Evolutionary conservation across 2,113 vertebrate species (phyloP).

Genomic region (Nyctereutes procyonoides): DNA sequence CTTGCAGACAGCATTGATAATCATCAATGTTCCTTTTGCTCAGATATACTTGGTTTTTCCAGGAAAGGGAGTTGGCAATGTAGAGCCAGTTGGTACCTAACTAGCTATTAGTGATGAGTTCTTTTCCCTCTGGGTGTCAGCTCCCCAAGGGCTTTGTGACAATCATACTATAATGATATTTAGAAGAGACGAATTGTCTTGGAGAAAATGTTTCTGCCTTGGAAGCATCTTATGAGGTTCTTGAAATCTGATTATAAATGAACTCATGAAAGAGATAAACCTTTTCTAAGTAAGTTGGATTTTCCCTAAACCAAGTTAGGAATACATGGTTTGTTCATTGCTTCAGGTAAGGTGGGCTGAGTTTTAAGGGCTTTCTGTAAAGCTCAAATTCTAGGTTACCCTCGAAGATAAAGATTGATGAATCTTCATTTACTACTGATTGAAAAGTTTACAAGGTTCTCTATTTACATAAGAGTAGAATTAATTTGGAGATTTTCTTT

Average conservation of each 20-base stretch:
- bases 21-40: slow-evolving; percentile 43
- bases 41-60: slow-evolving; percentile 52
- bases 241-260: slow-evolving; percentile 69
- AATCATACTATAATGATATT: slow-evolving; percentile 74
- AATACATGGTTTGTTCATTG: background rate
- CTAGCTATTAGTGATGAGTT: slow-evolving; percentile 64
- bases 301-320: background rate
- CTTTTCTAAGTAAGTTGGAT: slow-evolving; percentile 34
- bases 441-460: slow-evolving; percentile 29
- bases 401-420: background rate
- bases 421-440: background rate
- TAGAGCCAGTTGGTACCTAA: slow-evolving; percentile 59
- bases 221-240: slow-evolving; percentile 65
- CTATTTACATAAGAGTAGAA: background rate
- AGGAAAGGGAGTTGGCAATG: slow-evolving; percentile 61
- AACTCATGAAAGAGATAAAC: slow-evolving; percentile 71
- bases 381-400: background rate
- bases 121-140: slow-evolving; percentile 64
- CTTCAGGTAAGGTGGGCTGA: slow-evolving; percentile 12
- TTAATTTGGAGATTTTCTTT: slow-evolving; percentile 17
- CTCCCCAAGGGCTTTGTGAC: slow-evolving; percentile 42
- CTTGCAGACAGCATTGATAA: slow-evolving; percentile 50
- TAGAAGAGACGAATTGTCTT: slow-evolving; percentile 75
- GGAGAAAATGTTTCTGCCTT: slow-evolving; percentile 69
- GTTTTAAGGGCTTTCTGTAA: slow-evolving; percentile 40